Conservation (phyloP, 2,797 vertebrate species). For the Phoebastria nigripes region DNA sequence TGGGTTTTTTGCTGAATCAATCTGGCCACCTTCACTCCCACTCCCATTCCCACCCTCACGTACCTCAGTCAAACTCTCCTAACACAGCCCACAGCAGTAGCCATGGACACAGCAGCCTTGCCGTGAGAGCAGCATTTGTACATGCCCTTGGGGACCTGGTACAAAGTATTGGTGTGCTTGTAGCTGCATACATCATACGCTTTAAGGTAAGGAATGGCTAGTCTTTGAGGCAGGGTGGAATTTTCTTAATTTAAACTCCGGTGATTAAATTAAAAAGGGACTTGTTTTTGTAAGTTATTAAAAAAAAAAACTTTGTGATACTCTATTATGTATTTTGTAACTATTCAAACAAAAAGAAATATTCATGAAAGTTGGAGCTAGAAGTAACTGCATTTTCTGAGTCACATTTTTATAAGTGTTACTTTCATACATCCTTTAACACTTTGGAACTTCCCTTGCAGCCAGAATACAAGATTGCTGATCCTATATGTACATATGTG, state of each 20-base stretch:
- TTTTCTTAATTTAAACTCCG: background rate
- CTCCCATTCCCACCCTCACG: slow-evolving; percentile 80
- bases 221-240: background rate
- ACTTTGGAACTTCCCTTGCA: slow-evolving; percentile 69
- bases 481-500: slow-evolving; percentile 94
- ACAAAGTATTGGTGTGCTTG: slow-evolving; percentile 93
- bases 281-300: background rate
- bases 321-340: background rate
- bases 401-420: background rate
- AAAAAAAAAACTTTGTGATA: background rate
- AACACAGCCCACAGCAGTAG: slow-evolving; percentile 41
- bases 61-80: slow-evolving; percentile 48
- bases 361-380: background rate
- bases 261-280: background rate
- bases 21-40: slow-evolving; percentile 90
- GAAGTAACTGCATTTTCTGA: background rate
- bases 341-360: background rate
- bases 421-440: background rate
- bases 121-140: slow-evolving; percentile 92
- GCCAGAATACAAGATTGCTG: slow-evolving; percentile 95
- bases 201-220: slow-evolving; percentile 84
- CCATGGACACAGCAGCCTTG: slow-evolving; percentile 81
- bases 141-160: slow-evolving; percentile 94
- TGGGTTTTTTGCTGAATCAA: slow-evolving; percentile 96
- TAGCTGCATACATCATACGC: slow-evolving; percentile 93